Conservation (phyloP, 2,113 vertebrate species). For the Panthera leo region DNA sequence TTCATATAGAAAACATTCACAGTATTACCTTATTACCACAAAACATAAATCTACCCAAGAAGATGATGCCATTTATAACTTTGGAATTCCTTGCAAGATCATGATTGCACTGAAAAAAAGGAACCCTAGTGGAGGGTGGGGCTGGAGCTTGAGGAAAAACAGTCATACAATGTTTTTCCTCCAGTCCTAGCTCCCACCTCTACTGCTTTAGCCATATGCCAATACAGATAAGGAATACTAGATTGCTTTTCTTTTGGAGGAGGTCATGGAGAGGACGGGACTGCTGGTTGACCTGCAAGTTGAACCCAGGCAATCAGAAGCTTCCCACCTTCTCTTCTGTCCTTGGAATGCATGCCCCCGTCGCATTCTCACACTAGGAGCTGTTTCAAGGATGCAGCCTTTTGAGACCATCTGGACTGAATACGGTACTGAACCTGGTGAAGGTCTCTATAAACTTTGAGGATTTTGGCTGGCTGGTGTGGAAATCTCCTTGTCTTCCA, state of each 20-base stretch:
- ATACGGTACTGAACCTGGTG: not conserved
- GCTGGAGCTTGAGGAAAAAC: not conserved
- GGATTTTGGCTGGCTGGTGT: not conserved
- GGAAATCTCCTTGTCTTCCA: not conserved
- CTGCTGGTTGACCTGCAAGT: not conserved
- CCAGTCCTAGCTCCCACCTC: not conserved
- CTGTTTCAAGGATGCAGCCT: not conserved
- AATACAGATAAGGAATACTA: not conserved
- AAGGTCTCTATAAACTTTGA: not conserved
- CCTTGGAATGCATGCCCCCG: not conserved
- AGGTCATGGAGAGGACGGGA: not conserved
- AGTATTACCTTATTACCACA: not conserved
- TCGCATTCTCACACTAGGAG: not conserved
- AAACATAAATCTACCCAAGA: not conserved
- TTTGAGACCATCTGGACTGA: not conserved
- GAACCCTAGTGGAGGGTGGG: not conserved
- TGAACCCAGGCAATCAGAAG: not conserved
- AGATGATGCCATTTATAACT: not conserved
- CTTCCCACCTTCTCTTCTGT: not conserved
- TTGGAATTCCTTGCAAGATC: constrained; percentile 24
- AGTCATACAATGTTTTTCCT: not conserved
- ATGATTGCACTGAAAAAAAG: not conserved
- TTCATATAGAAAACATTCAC: not conserved
- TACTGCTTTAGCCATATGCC: not conserved
- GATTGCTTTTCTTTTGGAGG: not conserved